Evolutionary conservation across 1,140 invertebrate genomes (phyloP), one percentile per base, ranked within the genome.

Genomic region (Argopecten irradians): DNA sequence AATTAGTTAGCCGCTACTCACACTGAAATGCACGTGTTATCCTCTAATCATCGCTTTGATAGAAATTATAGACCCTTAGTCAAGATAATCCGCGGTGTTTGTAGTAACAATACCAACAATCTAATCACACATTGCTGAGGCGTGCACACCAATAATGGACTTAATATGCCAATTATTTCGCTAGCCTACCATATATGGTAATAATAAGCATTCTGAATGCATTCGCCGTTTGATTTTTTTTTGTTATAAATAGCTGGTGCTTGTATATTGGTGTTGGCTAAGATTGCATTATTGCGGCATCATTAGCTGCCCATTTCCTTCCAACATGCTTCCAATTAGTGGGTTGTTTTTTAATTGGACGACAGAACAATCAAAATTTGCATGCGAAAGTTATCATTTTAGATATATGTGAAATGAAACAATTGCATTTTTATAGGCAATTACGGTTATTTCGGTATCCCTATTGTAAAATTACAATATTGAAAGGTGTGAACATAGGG

Each of bases 11-110:
- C 22, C 55, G 55, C n/a, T 71, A 71, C n/a, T 28, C 55, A 28
- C 28, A 71, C 55, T 28, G 22, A 16, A 71, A 28, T n/a, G 8
- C 55, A 28, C n/a, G 55, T 71, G 22, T 71, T 71, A 71, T 71
- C 55, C 28, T 28, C 55, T 71, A 71, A 71, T 71, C 55, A 71
- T 71, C 55, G 55, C 55, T 71, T 71, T 71, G 55, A 71, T 71
- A 71, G n/a, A 71, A 71, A 71, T 71, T 71, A 71, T 71, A 71
- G 55, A 71, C 55, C 55, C 55, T 28, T 71, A 71, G 55, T 71
- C 8, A 11, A 28, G 55, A 71, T 71, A 71, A 71, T 71, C 55
- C 22, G 28, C 55, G 55, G 22, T 71, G 8, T 28, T 71, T 71
- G 55, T 71, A 71, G 55, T 16, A 8, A 71, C 55, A 71, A 71